A percentile compares a stretch with the other conserved stretches of the same genome.
These are phyloP conservation scores for Lepeophtheirus nordmannii DNA, from an alignment of 2,888 invertebrate species.

Conservation along the genomic window DNA sequence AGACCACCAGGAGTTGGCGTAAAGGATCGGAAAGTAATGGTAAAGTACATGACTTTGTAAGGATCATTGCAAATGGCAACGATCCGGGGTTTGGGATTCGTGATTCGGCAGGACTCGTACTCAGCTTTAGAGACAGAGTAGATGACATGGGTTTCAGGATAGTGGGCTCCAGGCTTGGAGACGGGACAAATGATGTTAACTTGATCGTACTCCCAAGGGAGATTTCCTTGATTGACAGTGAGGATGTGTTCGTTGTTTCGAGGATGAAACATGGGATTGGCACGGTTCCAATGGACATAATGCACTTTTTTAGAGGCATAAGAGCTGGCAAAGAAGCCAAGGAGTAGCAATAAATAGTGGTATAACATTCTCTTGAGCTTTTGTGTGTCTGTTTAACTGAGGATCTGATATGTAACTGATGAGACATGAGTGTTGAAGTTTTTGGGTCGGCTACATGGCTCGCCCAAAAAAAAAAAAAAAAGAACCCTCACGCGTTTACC, in stretches of 20 bases:
- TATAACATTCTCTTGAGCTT: too few species aligned
- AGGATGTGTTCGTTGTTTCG: slow-evolving; percentile 92
- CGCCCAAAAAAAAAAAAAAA: background rate
- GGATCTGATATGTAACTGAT: background rate
- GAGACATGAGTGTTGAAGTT: background rate
- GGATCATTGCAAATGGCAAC: slow-evolving; percentile 93
- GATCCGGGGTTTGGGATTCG: slow-evolving; percentile 77
- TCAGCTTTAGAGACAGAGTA: slow-evolving; percentile 72
- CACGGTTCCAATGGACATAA: slow-evolving; percentile 22
- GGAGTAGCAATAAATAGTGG: too few species aligned
- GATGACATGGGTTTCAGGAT: slow-evolving; percentile 27
- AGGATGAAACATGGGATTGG: slow-evolving; percentile 52
- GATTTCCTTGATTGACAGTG: slow-evolving; percentile 81
- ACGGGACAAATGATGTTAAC: slow-evolving; percentile 88
- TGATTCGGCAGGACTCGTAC: slow-evolving; percentile 87
- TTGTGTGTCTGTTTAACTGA: background rate
- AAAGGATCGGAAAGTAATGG: slow-evolving; percentile 87
- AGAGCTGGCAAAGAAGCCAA: background rate
- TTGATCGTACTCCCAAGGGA: slow-evolving; percentile 82
- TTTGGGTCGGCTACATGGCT: background rate
- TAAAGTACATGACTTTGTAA: slow-evolving; percentile 82
- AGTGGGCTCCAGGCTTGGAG: slow-evolving; percentile 62
- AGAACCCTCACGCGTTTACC: background rate
- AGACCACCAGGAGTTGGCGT: slow-evolving; percentile 86
- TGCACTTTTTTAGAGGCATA: slow-evolving; percentile 12